Evolutionary conservation across 2,113 vertebrate species (phyloP).

Genomic region (Leucosticte australis): DNA sequence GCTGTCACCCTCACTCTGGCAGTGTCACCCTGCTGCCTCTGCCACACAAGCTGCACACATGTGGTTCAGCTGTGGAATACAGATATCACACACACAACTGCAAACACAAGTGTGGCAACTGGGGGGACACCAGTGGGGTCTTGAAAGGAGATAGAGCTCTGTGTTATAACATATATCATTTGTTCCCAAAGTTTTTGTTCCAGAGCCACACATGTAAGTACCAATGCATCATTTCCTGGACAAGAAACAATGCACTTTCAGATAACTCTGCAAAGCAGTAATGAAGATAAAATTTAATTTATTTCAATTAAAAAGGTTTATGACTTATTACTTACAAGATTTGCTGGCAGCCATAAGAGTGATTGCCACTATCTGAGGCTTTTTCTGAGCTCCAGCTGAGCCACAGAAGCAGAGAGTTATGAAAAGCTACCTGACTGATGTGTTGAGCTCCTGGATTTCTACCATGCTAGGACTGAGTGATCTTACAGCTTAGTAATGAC

Average conservation of each 20-base stretch:
- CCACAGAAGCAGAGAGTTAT: slow-evolving; percentile 27
- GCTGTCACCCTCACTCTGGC: background rate
- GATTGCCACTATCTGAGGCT: background rate
- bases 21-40: background rate
- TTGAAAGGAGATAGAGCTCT: background rate
- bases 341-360: slow-evolving; percentile 26
- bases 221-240: slow-evolving; percentile 12
- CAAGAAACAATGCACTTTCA: slow-evolving; percentile 50
- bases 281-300: slow-evolving; percentile 68
- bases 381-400: slow-evolving; percentile 39
- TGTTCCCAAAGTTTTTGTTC: slow-evolving; percentile 33
- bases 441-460: slow-evolving; percentile 47
- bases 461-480: slow-evolving; percentile 53
- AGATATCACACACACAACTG: background rate
- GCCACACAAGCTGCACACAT: rapidly evolving
- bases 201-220: slow-evolving; percentile 9
- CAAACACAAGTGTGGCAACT: background rate
- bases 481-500: slow-evolving; percentile 66
- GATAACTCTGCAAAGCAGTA: slow-evolving; percentile 61
- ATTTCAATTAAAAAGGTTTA: slow-evolving; percentile 70
- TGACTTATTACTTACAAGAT: slow-evolving; percentile 62
- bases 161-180: background rate
- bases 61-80: background rate
- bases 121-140: background rate
- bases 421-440: slow-evolving; percentile 41